Evolutionary conservation across 2,113 vertebrate species (phyloP), one percentile per base, ranked within the genome.

Genomic region (Riparia riparia): DNA sequence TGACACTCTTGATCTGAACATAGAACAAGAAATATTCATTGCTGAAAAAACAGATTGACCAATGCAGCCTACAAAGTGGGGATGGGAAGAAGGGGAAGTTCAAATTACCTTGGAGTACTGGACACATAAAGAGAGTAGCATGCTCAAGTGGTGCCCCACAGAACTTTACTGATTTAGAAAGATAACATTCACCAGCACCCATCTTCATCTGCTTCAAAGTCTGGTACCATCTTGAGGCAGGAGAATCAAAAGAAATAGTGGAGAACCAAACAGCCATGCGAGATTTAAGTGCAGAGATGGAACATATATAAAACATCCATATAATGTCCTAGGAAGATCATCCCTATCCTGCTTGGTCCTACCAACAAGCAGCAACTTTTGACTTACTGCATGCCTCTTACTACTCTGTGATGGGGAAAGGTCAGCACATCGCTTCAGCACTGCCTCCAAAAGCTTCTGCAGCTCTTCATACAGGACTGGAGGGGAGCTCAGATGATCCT

Each of bases 381-480:
- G 51, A 94, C 98, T 98, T 89, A 98, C 98, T 95, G 91, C 42
- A 37, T 93, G 54, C 57, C 88, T 96, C 90, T 95, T 97, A 79
- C 28, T 98, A 79, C 95, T 42, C 2, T 91, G 82, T 26, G 89
- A 95, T 39, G 97, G 93, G 14, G 96, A 97, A 74, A 99, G 93
- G 76, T 99, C 99, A 6, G 94, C 95, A 89, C 98, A 99, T 50
- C 98, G 98, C 69, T 64, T 96, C 78, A 98, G 97, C 94, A 98
- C 92, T 50, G 98, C 96, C 95, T 98, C 97, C 17, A 99, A 90
- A 91, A 99, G 89, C 68, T 94, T 97, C 94, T 96, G 98, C 47
- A 99, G 81, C 58, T 98, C 97, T 71, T 87, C 91, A 77, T 99
- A 99, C 32, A 98, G 99, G 51, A 99, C 98, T 26, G 99, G 99